Evolutionary conservation across 2,888 invertebrate genomes (phyloP).

Genomic region (Daptonema setosum): DNA sequence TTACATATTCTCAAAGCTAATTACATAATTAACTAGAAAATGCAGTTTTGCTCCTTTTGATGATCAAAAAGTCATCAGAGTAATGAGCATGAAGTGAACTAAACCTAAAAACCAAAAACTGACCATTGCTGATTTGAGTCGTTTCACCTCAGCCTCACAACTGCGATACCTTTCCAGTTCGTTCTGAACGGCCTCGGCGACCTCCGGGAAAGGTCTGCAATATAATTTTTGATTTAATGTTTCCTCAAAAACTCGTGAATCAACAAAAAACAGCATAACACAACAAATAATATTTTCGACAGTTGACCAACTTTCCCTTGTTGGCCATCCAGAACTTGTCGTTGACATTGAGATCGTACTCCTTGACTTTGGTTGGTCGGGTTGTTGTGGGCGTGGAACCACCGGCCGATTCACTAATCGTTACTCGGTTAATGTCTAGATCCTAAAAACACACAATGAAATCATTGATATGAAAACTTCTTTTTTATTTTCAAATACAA

Average conservation of each 20-base stretch:
- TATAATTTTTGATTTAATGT: no score
- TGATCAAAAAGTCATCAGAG: no score
- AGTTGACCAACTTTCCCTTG: conserved; percentile 49
- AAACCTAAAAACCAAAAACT: no score
- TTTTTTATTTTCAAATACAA: no score
- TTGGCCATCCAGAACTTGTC: conserved; percentile 82
- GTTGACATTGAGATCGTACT: conserved; percentile 61
- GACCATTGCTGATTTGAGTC: conserved; percentile 70
- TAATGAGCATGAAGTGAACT: no score
- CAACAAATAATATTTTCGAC: no score
- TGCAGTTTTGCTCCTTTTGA: no score
- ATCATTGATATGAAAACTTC: no score
- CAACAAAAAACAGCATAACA: conserved; percentile 4
- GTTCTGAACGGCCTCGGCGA: conserved; percentile 95
- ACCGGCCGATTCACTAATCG: conserved; percentile 42
- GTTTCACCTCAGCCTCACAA: conserved; percentile 88
- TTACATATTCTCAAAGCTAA: no score
- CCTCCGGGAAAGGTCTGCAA: conserved; percentile 39
- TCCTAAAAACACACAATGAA: no score
- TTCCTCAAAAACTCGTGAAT: background rate
- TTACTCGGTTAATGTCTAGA: conserved; percentile 61
- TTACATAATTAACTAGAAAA: no score
- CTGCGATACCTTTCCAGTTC: conserved; percentile 78
- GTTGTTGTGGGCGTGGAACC: conserved; percentile 23
- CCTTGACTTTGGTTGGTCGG: conserved; percentile 44